Base-by-base conservation (phyloP, 2,888 invertebrate genomes). In the Syrista parreyssii region DNA sequence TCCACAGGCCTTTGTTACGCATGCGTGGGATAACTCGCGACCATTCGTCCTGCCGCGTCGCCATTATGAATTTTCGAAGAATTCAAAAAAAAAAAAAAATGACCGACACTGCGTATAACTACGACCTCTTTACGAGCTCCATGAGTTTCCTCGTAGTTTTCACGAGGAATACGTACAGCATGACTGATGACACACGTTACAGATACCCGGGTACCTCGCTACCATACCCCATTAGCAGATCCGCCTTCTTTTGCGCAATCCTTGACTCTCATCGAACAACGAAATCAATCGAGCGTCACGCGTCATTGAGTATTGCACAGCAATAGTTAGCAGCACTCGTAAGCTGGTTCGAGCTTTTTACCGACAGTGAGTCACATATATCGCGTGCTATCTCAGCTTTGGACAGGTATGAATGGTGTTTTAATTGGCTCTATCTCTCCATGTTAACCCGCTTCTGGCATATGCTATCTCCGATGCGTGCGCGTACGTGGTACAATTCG, bases 401-500 rank as follows among this genome's bases (percentile, higher is more conserved):
- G 40, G 40, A 55, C 40, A 55, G 40, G 76, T 79, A 80, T 78
- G 78, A 80, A 80, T 80, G 80, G 80, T 75, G 75, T 79, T 79
- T 80, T 79, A 80, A 80, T 80, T 80, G 78, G 79, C 73, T 79
- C 40, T 55, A 36, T 33, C 68, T 71, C 30, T 33, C 11, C 35
- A 71, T 73, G 72, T 74, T 73, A 75, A 68, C 68, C 40, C 40
- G 40, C 40, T 55, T 23, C 23, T 55, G 40, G 40, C 40, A 55
- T 55, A 55, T 55, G 40, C 40, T 55, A 55, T 55, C 40, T 23
- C 6, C 40, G 23, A 55, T 55, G 40, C 40, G 40, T 55, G 40
- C 40, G 40, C 40, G 40, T 55, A 55, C 40, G 40, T 55, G 40
- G 23, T 55, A 55, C 40, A 55, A 55, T 55, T 55, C 23, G 40